Evolutionary conservation across 2,888 invertebrate genomes (phyloP), one percentile per base, ranked within the genome.

Genomic region (Molorchus minor): DNA sequence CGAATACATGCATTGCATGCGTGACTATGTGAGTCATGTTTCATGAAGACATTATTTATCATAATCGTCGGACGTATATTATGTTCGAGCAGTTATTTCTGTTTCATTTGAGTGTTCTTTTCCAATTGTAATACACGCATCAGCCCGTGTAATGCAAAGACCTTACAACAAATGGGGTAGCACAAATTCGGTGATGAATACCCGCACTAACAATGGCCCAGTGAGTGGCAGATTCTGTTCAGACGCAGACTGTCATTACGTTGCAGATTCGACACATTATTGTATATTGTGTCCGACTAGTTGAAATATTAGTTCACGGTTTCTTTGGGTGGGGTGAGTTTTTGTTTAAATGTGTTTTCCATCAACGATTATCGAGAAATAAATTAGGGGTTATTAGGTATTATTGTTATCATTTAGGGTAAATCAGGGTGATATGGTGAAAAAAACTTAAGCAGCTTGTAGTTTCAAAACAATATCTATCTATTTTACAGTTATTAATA

Each of bases 141-240:
- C 52, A 52, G 52, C 41, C 52, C 41, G 41, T 52, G 52, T 52
- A 52, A 52, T 52, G 52, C 52, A 41, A 19, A 52, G 52, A 52
- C 52, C 52, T 52, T 52, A 29, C 52, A 62, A 65, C 66, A 75
- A 78, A 78, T 78, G 76, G 77, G 70, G 74, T 75, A 75, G 74
- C 75, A 77, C 78, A 77, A 78, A 78, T 76, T 69, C 73, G 73
- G 71, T 75, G 77, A 78, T 77, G 75, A 76, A 78, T 78, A 73
- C 71, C 63, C 61, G 58, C 67, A 65, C 58, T 67, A 69, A 75
- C 73, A 74, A 74, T 52, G 69, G 72, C 68, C 61, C 71, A 71
- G 71, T 70, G 71, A 72, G 69, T 69, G 69, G 74, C 71, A 73
- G 70, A 72, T 75, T 71, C 68, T 66, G 69, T 70, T 71, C 70